Evolutionary conservation across 53 echinoderm and acorn worm species (phyloP), one percentile per base, ranked within the genome.

Genomic region (Crossaster papposus): DNA sequence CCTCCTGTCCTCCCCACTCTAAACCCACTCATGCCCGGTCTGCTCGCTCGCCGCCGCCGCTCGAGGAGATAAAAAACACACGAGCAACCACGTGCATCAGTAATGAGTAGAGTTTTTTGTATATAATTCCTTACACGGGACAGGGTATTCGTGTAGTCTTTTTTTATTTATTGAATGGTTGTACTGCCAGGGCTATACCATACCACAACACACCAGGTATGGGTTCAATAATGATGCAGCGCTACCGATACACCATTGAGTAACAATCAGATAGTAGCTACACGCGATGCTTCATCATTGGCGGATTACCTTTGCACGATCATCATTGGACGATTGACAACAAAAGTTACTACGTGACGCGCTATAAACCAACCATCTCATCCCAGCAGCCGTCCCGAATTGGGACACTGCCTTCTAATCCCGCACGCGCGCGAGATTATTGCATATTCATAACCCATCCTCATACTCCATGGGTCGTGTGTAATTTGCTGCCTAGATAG

Each of bases 311-410:
- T 89, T 92, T 92, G 92, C 89, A 77, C 84, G 70, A 38, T 53
- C 65, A 51, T 84, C 83, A 92, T 92, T 92, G 92, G 92, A 77
- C 84, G 70, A 38, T 77, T 38, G 36, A 92, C 84, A 89, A 82
- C 92, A 92, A 92, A 92, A 92, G 92, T 89, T 83, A 78, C 92
- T 64, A 92, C 38, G 89, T 82, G 89, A 53, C 72, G 92, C 54
- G 71, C 63, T 81, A 44, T 44, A 78, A 83, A 20, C 58, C 32
- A 50, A 23, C 64, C 28, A 24, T 51, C 33, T 36, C 34, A 24
- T 51, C 33, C 18, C 34, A 17, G 82, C 68, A 89, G 92, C 82
- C 78, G 89, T 89, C 92, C 92, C 89, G 84, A 63, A 89, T 92
- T 92, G 89, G 89, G 89, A 92, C 71, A 74, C 63, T 81, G 50